Evolutionary conservation across 2,888 invertebrate species (phyloP).

Genomic region (Galeruca laticollis): DNA sequence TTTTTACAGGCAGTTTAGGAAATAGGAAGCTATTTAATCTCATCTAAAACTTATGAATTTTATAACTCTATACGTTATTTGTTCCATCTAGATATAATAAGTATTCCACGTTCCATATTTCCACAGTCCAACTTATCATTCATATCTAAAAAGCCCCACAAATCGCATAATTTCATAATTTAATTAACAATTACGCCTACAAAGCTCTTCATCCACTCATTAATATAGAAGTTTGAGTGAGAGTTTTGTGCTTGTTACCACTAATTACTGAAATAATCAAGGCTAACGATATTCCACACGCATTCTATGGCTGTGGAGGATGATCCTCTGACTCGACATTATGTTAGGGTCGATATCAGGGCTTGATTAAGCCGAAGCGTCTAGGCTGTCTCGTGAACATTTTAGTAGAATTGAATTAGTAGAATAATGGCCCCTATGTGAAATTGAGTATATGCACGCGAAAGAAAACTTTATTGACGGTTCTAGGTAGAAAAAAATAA

Average conservation of each 20-base stretch:
- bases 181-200: constrained; percentile 5
- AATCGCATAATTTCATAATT: constrained; percentile 7
- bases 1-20: too few species aligned
- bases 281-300: constrained; percentile 22
- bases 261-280: constrained; percentile 33
- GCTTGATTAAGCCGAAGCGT: background rate
- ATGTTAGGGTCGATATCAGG: constrained; percentile 14
- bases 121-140: background rate
- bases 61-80: too few species aligned
- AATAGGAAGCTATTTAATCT: too few species aligned
- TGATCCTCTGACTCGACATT: constrained; percentile 13
- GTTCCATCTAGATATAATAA: too few species aligned
- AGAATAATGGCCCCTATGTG: background rate
- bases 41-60: too few species aligned
- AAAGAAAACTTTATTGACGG: background rate
- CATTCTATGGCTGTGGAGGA: constrained; percentile 1
- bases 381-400: background rate
- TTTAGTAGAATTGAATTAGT: background rate
- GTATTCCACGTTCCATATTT: background rate
- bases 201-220: constrained; percentile 8
- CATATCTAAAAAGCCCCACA: background rate
- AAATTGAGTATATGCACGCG: background rate
- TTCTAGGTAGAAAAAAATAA: too few species aligned
- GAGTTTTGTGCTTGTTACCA: constrained; percentile 7
- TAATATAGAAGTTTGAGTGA: constrained; percentile 1